phyloP scores from a whole-genome alignment of 2,113 vertebrate genomes.

The Thamnophis sirtalis region DNA sequence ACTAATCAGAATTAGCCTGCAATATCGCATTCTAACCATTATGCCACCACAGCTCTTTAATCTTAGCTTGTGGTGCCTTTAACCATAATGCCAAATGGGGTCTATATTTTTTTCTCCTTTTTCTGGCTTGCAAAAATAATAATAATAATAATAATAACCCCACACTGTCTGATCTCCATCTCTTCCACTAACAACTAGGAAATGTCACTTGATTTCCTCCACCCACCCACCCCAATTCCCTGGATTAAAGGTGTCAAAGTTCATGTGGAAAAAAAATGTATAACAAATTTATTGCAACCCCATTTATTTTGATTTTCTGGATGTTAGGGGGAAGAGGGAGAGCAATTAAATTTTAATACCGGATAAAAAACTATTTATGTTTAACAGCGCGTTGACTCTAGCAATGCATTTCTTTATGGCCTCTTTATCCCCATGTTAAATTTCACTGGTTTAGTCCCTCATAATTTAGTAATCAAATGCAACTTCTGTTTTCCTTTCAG shows the following conservation, averaged over 20 bases:
- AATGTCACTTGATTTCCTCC: not conserved
- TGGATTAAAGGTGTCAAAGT: not conserved
- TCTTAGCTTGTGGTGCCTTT: not conserved
- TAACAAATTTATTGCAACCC: not conserved
- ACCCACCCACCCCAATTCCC: not conserved
- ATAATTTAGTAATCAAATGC: not conserved
- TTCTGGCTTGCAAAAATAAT: not conserved
- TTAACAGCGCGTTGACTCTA: not conserved
- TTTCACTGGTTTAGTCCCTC: not conserved
- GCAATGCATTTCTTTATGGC: not conserved
- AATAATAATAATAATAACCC: not conserved
- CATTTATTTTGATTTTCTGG: not conserved
- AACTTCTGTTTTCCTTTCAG: not conserved
- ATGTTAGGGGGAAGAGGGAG: not conserved
- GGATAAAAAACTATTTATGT: not conserved
- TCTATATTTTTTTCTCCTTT: not conserved
- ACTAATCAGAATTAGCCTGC: not conserved
- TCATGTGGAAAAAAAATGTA: not conserved
- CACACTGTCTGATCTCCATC: not conserved
- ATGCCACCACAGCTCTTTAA: not conserved
- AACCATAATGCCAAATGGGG: not conserved
- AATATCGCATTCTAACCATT: not conserved
- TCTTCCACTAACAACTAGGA: not conserved
- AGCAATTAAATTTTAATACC: not conserved
- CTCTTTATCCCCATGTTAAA: not conserved